These are phyloP conservation scores for Carassius auratus DNA, from an alignment of 2,113 vertebrate genomes.

Conservation along the genomic window DNA sequence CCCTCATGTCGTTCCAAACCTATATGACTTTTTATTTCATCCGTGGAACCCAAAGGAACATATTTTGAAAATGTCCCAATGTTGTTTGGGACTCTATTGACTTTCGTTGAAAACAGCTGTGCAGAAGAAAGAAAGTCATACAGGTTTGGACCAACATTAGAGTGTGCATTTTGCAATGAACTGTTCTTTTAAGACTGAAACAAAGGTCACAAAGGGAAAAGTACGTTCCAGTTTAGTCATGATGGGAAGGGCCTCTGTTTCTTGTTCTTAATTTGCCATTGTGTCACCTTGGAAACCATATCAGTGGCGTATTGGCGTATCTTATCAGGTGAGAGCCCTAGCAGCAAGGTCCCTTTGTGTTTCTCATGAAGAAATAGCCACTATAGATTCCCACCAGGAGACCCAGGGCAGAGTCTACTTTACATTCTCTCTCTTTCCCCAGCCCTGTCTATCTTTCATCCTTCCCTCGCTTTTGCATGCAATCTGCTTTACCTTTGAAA, in stretches of 20 bases:
- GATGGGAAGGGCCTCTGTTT: conserved; percentile 30
- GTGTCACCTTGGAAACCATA: conserved; percentile 69
- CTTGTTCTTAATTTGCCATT: conserved; percentile 47
- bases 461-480: conserved; percentile 31
- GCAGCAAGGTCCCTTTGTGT: conserved; percentile 65
- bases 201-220: conserved; percentile 9
- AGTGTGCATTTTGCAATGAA: background rate
- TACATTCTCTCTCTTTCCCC: conserved; percentile 9
- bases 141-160: background rate
- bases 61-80: background rate
- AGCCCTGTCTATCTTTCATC: conserved; percentile 17
- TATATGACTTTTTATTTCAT: background rate
- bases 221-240: conserved; percentile 30
- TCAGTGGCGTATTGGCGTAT: conserved; percentile 63
- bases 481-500: conserved; percentile 18
- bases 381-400: conserved; percentile 57
- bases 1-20: too few relatives aligned
- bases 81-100: background rate
- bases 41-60: background rate
- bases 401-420: conserved; percentile 45
- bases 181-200: too few relatives aligned
- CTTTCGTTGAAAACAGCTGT: background rate
- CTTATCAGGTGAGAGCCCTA: conserved; percentile 71
- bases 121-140: background rate
- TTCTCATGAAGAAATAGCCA: conserved; percentile 63